Evolutionary conservation across 2,888 invertebrate genomes (phyloP), one percentile per base, ranked within the genome.

Genomic region (Drosophila peninsularis): DNA sequence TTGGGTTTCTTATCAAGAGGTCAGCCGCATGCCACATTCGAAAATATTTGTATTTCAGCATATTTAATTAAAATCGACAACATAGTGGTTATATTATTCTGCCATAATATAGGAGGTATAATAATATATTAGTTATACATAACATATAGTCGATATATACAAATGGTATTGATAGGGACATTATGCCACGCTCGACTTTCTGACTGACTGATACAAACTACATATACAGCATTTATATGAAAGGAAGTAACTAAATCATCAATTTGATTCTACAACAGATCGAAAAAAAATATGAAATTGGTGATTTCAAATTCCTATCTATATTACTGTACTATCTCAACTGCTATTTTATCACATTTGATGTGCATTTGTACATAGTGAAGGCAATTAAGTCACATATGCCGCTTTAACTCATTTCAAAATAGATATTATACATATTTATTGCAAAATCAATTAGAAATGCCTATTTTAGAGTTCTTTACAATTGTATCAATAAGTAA

Each of bases 381-480:
- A 14, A 24, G 1, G 3, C 14, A 44, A 24, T 21, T 7, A 21
- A 6, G 13, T 19, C 13, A 13, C 5, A 13, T 41, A 5, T 41
- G 13, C 11, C 11, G 19, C 19, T 17, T 39, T 17, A 17, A 39
- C 41, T 44, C 14, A 44, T 44, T 14, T 19, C 41, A 11, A n/a
- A n/a, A 45, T 14, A 13, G 14, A 6, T 27, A 11, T 24, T n/a
- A 10, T 45, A 27, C 44, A 49, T 17, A 30, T 49, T 49, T 32
- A 32, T 49, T 45, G n/a, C 45, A 45, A 10, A 17, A 45, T 45
- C 45, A 11, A 27, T 45, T 10, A 27, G 27, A 45, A 27, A 45
- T 27, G 45, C 45, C 17, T 45, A 30, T 6, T 45, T 27, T n/a
- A 42, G 10, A 45, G 27, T 45, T 10, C 11, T n/a, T 27, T 17